Percentiles rank a stretch among this genome's conserved stretches.
These are phyloP conservation scores for Nansenia antarctica DNA, from an alignment of 2,113 vertebrate genomes.

Conservation along the genomic window DNA sequence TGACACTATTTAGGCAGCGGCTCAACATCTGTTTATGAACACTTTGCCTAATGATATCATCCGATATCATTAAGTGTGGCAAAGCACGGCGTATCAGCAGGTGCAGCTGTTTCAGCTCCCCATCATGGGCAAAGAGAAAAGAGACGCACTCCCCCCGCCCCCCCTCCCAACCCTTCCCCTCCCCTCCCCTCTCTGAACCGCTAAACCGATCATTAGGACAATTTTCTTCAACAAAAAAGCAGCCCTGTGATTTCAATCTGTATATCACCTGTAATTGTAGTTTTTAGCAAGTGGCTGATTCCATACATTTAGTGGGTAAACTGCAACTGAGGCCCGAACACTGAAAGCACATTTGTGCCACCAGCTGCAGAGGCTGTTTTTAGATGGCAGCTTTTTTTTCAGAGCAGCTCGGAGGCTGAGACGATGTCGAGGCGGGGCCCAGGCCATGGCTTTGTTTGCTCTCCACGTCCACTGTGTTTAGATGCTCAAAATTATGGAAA, in stretches of 20 bases:
- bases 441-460: conserved; percentile 90
- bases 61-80: conserved; percentile 99
- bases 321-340: conserved; percentile 87
- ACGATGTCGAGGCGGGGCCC: conserved; percentile 79
- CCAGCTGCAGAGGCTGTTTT: conserved; percentile 98
- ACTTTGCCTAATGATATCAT: conserved; percentile 99
- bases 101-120: conserved; percentile 97
- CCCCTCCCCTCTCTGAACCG: conserved; percentile 72
- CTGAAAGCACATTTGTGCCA: conserved; percentile 89
- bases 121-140: conserved; percentile 86
- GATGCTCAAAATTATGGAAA: conserved; percentile 97
- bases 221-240: conserved; percentile 97
- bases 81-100: conserved; percentile 93
- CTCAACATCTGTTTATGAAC: conserved; percentile 99
- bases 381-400: conserved; percentile 78
- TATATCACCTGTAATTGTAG: conserved; percentile 99
- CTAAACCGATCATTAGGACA: conserved; percentile 99
- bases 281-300: conserved; percentile 99
- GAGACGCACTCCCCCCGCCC: conserved; percentile 78
- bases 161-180: conserved; percentile 74
- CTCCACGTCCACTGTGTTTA: conserved; percentile 89
- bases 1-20: conserved; percentile 99
- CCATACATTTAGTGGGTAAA: conserved; percentile 98
- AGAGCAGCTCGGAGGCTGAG: conserved; percentile 40
- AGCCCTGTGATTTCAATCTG: conserved; percentile 99